phyloP scores from a whole-genome alignment of 2,797 vertebrate genomes.

The Coregonus sp. region DNA sequence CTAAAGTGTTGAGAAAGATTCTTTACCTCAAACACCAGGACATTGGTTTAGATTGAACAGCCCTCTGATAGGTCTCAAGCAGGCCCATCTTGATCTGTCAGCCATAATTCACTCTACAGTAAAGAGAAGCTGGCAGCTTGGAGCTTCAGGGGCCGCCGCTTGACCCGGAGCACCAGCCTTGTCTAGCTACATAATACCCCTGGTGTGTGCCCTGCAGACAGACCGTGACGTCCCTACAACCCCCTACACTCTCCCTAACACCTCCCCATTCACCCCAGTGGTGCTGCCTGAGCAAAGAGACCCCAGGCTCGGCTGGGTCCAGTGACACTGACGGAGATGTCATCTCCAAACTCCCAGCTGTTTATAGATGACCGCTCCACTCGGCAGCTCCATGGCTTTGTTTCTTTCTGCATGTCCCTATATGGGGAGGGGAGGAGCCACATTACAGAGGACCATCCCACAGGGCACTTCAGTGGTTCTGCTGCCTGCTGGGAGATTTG shows the following conservation, averaged over 20 bases:
- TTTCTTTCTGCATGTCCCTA: slow-evolving; percentile 33
- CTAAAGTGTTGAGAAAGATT: not conserved
- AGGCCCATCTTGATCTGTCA: not conserved
- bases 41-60: not conserved
- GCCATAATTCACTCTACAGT: not conserved
- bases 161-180: slow-evolving; percentile 50
- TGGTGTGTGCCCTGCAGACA: slow-evolving; percentile 27
- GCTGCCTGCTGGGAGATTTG: slow-evolving; percentile 44
- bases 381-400: slow-evolving; percentile 3
- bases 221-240: not conserved
- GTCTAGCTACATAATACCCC: slow-evolving; percentile 37
- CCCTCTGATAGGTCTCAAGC: not conserved
- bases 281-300: not conserved
- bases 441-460: slow-evolving; percentile 26
- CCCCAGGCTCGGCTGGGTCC: slow-evolving; percentile 27
- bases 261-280: not conserved
- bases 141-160: slow-evolving; percentile 49
- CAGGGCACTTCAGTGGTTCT: slow-evolving; percentile 26
- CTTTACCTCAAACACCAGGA: not conserved
- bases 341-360: slow-evolving; percentile 19
- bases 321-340: slow-evolving; percentile 34
- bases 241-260: not conserved
- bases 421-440: slow-evolving; percentile 14
- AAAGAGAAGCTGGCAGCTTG: slow-evolving; percentile 50
- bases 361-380: slow-evolving; percentile 16